Evolutionary conservation across 1,140 invertebrate species (phyloP).

Genomic region (Zaprionus tsacasi): DNA sequence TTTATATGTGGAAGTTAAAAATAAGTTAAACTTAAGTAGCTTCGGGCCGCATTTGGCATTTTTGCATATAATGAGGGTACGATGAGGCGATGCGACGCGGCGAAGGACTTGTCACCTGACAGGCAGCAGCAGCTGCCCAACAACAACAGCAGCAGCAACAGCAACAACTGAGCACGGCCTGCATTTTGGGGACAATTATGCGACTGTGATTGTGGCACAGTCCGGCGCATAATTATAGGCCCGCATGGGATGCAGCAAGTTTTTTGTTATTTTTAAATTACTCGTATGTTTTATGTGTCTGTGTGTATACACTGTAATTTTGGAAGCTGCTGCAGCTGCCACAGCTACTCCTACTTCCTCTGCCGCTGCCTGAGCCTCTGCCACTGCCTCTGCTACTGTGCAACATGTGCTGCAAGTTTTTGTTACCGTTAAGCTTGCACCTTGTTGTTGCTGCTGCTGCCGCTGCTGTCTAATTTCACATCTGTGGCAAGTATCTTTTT

Average conservation of each 20-base stretch:
- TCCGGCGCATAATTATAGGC: constrained; percentile 54
- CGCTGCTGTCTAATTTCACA: constrained; percentile 31
- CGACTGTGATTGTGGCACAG: constrained; percentile 66
- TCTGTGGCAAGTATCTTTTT: constrained; percentile 9
- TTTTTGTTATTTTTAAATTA: constrained; percentile 64
- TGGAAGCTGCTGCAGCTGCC: constrained; percentile 32
- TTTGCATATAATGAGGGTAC: constrained; percentile 81
- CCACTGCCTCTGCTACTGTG: constrained; percentile 19
- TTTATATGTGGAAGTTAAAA: constrained; percentile 77
- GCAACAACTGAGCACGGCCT: neutral
- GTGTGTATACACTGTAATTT: constrained; percentile 42
- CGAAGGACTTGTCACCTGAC: constrained; percentile 69
- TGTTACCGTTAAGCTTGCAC: constrained; percentile 24
- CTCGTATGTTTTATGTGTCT: constrained; percentile 39
- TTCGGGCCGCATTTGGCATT: constrained; percentile 62
- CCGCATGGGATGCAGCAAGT: constrained; percentile 26
- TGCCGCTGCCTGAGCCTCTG: constrained; percentile 17
- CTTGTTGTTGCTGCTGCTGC: constrained; percentile 12
- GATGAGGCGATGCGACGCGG: constrained; percentile 1
- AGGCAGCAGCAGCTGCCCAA: constrained; percentile 23
- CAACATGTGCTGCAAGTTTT: constrained; percentile 50
- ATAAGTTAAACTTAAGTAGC: constrained; percentile 81
- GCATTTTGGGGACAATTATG: constrained; percentile 70
- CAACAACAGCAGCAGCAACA: constrained; percentile 2
- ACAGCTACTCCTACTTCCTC: constrained; percentile 15